phyloP scores from a whole-genome alignment of 2,888 invertebrate genomes.

The Dexiosoma caninum region DNA sequence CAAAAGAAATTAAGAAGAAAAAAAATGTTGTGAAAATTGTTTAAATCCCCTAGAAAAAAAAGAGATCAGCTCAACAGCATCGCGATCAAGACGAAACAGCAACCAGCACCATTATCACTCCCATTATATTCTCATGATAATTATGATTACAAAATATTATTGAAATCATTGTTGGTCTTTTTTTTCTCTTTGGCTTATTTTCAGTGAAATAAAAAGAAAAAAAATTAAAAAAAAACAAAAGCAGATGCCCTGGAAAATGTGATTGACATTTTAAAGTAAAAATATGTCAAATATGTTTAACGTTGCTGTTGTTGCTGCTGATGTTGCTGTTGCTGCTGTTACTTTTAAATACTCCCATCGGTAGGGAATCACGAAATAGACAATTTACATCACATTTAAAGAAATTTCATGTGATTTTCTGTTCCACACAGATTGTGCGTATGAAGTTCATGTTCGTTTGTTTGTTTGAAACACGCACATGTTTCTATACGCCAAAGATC shows the following conservation, averaged over 20 bases:
- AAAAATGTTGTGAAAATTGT: too few species aligned
- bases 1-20: too few species aligned
- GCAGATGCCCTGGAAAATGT: constrained; percentile 18
- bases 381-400: constrained; percentile 25
- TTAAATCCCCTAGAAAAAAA: too few species aligned
- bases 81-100: neutral
- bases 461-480: constrained; percentile 51
- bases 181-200: neutral
- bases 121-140: constrained; percentile 13
- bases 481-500: neutral
- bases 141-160: constrained; percentile 22
- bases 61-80: too few species aligned
- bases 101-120: neutral
- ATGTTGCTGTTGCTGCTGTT: neutral
- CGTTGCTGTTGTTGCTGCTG: constrained; percentile 1
- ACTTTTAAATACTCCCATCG: constrained; percentile 55
- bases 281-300: constrained; percentile 59
- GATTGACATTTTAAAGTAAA: constrained; percentile 59
- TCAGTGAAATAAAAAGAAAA: neutral
- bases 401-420: constrained; percentile 10
- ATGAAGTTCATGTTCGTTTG: constrained; percentile 30
- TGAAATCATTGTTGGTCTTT: neutral
- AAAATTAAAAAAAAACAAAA: neutral
- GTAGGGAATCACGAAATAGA: constrained; percentile 49
- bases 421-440: neutral